Base-by-base conservation (phyloP, 2,888 invertebrate species). In the Fabriciana adippe region DNA sequence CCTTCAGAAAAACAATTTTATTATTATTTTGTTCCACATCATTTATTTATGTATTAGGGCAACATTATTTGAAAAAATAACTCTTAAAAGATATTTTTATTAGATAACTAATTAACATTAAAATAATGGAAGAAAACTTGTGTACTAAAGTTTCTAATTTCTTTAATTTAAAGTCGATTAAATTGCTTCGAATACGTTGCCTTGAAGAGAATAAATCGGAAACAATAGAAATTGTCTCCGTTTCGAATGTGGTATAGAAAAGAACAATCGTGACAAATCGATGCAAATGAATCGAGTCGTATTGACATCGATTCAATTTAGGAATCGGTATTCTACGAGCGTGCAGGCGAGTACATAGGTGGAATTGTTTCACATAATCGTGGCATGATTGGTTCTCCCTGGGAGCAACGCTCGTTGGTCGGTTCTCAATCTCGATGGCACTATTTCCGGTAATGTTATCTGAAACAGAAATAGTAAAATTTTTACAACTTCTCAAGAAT, bases 361-460 rank as follows among this genome's bases (percentile, higher is more conserved):
- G 35, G 59, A 26, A 51, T 16, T 56, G 50, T 26, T 61, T 75
- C 78, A 76, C 81, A 80, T 78, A 77, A 78, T 81, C 77, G 78
- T 65, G 16, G 68, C 75, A 73, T 80, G 64, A 51, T 81, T 80
- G 81, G 80, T 72, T 76, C 82, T 84, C 80, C 79, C 76, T 41
- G 50, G 73, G 76, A 77, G 69, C 76, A 68, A 59, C 62, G 70
- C 72, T 70, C 72, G 69, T 63, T 54, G 45, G 56, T 56, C 66
- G 66, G 63, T 56, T 65, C 57, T 63, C 69, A 59, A 68, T 67
- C 70, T 68, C 68, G 68, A 73, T 75, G 74, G 73, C 73, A 74
- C 76, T 74, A 73, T 69, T 71, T 66, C 68, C 69, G 84, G 89
- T 83, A 78, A 82, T 90, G 91, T 91, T 92, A 92, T 90, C 91